These are phyloP conservation scores for Eubucco bourcierii DNA, from an alignment of 2,113 vertebrate species.

Conservation along the genomic window DNA sequence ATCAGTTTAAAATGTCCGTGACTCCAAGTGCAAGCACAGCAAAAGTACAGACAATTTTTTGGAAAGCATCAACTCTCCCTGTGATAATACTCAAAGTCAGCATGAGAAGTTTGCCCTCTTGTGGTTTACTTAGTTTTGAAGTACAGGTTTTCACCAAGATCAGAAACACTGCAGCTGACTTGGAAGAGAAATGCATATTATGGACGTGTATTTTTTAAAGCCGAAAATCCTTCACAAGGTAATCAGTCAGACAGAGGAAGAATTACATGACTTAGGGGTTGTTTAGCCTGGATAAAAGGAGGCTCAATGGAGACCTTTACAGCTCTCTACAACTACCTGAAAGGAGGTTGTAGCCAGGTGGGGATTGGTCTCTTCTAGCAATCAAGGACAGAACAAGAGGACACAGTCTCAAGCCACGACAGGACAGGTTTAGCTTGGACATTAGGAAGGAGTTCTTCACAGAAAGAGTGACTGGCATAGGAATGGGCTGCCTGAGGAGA, in stretches of 20 bases:
- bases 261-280: accelerated
- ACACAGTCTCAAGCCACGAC: too few species aligned
- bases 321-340: too few species aligned
- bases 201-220: background rate
- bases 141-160: background rate
- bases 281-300: too few species aligned
- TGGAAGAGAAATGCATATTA: background rate
- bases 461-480: too few species aligned
- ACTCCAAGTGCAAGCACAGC: background rate
- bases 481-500: too few species aligned
- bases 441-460: too few species aligned
- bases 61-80: background rate
- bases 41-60: background rate
- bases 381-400: too few species aligned
- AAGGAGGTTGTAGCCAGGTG: too few species aligned
- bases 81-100: background rate
- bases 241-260: background rate
- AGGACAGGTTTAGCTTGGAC: too few species aligned
- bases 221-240: background rate
- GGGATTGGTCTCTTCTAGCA: too few species aligned
- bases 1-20: background rate
- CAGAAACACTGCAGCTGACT: background rate
- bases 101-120: conserved; percentile 49
- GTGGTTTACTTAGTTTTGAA: conserved; percentile 11
- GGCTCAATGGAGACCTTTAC: too few species aligned